Base-by-base conservation (phyloP, 2,797 vertebrate species). In the Muraenolepis orangiensis region DNA sequence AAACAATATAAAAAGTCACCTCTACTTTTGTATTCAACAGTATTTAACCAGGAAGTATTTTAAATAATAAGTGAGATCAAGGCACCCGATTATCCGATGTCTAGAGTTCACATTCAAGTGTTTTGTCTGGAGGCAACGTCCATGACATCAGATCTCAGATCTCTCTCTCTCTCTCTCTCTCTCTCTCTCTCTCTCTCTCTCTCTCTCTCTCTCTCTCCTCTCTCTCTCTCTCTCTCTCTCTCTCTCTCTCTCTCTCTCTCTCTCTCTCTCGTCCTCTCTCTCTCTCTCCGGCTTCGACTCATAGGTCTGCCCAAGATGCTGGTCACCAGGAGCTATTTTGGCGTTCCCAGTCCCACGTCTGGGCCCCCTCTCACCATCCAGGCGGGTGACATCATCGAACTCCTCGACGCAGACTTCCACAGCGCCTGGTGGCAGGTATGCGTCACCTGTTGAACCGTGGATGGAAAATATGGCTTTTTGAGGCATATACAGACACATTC, bases 361-460 rank as follows among this genome's bases (percentile, higher is more conserved):
- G 96, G 97, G 12, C 96, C 95, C 0, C 87, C 97, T 0, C 83
- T 99, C 75, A 93, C 90, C 79, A 94, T 98, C 87, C 95, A 96
- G 85, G 83, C 91, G 0, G 97, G 96, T 4, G 96, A 99, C 80
- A 95, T 96, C 20, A 92, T 98, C 16, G 96, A 98, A 71, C 89
- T 99, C 31, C 92, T 97, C 66, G 90, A 91, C 76, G 97, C 96
- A 6, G 95, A 98, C 81, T 90, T 96, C 8, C 96, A 96, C 84
- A 96, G 95, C 85, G 86, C 93, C 18, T 99, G 98, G 93, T 99
- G 98, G 98, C 95, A 99, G 97, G 97, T 99, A 91, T 88, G 90
- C 77, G n/a, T n/a, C n/a, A n/a, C n/a, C n/a, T n/a, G n/a, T 34
- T 34, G 32, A 34, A 34, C 7, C 7, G 32, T 34, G n/a, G n/a